Base-by-base conservation (phyloP, 2,797 vertebrate genomes). In the Megaceryle alcyon region DNA sequence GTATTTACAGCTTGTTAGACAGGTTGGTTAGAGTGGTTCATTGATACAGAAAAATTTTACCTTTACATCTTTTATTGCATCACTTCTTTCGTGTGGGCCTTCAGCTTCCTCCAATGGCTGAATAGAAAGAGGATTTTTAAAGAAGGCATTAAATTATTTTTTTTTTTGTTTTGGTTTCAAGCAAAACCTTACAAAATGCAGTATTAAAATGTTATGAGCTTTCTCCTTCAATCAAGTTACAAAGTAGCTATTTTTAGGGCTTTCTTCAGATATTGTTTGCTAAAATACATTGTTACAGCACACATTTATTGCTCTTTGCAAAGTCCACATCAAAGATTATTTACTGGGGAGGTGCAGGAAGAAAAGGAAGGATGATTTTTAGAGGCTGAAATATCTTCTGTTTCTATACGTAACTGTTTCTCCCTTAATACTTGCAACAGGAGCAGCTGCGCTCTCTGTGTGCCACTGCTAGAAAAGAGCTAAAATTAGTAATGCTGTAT, bases 21-120 rank as follows among this genome's bases (percentile, higher is more conserved):
- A 9, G 6, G 18, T 14, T 68, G 25, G 18, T 21, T 72, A 23
- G 17, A 86, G 29, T 18, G 60, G 5, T 28, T 82, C 15, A n/a
- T 3, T 4, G 12, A n/a, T 11, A 84, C 0, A 44, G 37, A 88
- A 79, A 60, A 61, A 28, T 8, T 9, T 82, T 84, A 98, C 98
- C 98, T 98, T 98, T 33, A 93, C 10, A 33, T 98, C 98, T 92
- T 97, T 98, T 17, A 82, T 29, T 65, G 91, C 26, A 43, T 97
- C 97, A 3, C 75, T 53, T 71, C 82, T 96, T 84, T 96, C 92
- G 6, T 86, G 81, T 26, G 85, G 78, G 56, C 70, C 49, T 91
- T 98, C 98, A 28, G 92, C 88, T 78, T 98, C 98, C 41, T 98
- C 96, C 49, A 87, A 37, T 20, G 97, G 93, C 98, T 98, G 12